Percentiles rank a stretch among this genome's conserved stretches.
phyloP scores from a whole-genome alignment of 2,797 vertebrate species.

The Bovichtus diacanthus region DNA sequence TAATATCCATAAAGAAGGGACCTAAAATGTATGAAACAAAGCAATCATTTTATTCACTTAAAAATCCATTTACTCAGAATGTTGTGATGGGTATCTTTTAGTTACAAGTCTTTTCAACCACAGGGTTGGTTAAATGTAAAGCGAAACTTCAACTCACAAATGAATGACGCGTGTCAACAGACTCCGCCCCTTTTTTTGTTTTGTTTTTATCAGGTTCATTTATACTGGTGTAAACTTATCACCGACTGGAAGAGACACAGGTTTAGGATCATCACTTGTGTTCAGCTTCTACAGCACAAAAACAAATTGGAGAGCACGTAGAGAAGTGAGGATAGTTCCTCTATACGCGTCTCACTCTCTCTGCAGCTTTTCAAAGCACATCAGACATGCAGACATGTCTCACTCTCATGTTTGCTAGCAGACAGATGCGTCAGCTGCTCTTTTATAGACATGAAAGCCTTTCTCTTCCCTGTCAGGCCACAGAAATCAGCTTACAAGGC shows the following conservation, averaged over 20 bases:
- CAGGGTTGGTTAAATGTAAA: conserved; percentile 1
- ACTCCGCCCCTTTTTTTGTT: not conserved
- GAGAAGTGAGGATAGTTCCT: not conserved
- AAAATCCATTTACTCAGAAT: not conserved
- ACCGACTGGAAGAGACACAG: not conserved
- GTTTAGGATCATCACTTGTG: not conserved
- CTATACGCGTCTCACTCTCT: not conserved
- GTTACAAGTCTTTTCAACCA: not conserved
- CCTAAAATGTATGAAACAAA: not conserved
- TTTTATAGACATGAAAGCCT: conserved; percentile 51
- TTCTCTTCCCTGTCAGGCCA: conserved; percentile 46
- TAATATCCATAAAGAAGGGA: conserved; percentile 6
- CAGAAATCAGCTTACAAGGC: conserved; percentile 29
- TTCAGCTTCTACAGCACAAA: conserved; percentile 6
- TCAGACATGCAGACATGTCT: conserved; percentile 48
- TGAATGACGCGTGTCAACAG: not conserved
- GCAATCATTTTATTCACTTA: not conserved
- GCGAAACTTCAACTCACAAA: not conserved
- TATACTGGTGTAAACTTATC: not conserved
- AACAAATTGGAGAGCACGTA: conserved; percentile 2
- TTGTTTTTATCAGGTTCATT: conserved; percentile 5
- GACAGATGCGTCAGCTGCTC: conserved; percentile 46
- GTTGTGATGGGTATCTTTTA: too few relatives aligned
- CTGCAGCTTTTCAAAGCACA: conserved; percentile 53
- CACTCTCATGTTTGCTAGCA: conserved; percentile 32